phyloP scores from a whole-genome alignment of 1,140 invertebrate species.

The Watersipora subatra region DNA sequence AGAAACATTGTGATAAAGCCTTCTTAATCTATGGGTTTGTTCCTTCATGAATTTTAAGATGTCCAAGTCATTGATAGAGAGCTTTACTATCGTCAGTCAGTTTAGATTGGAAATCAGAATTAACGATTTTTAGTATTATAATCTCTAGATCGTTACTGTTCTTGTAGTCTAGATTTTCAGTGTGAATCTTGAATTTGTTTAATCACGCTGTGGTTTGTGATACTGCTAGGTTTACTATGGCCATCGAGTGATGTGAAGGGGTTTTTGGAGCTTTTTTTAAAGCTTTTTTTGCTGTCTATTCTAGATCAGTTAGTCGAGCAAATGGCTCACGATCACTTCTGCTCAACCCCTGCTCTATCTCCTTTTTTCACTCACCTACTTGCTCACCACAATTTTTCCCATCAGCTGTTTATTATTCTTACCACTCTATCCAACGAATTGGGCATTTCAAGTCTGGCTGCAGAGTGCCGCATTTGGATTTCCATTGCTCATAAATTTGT shows the following conservation, averaged over 20 bases:
- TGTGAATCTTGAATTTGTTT: not conserved
- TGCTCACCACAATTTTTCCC: too few relatives aligned
- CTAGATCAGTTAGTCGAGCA: not conserved
- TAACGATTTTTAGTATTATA: not conserved
- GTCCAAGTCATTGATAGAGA: not conserved
- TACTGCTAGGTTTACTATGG: not conserved
- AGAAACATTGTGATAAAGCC: not conserved
- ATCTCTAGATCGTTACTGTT: not conserved
- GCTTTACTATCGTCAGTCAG: not conserved
- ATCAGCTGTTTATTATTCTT: too few relatives aligned
- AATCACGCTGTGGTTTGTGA: not conserved
- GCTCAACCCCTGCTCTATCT: not conserved
- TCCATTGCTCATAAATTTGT: too few relatives aligned
- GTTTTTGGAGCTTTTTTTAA: not conserved
- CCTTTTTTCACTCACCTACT: too few relatives aligned
- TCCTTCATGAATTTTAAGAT: not conserved
- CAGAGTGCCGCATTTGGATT: too few relatives aligned
- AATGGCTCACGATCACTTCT: not conserved
- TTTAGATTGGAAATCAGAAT: not conserved
- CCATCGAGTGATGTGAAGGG: not conserved
- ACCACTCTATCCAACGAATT: too few relatives aligned
- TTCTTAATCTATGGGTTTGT: not conserved
- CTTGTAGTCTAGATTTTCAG: not conserved
- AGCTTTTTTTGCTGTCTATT: not conserved
- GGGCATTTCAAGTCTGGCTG: too few relatives aligned